Conservation (phyloP, 2,113 vertebrate genomes). For the Silurus glanis region DNA sequence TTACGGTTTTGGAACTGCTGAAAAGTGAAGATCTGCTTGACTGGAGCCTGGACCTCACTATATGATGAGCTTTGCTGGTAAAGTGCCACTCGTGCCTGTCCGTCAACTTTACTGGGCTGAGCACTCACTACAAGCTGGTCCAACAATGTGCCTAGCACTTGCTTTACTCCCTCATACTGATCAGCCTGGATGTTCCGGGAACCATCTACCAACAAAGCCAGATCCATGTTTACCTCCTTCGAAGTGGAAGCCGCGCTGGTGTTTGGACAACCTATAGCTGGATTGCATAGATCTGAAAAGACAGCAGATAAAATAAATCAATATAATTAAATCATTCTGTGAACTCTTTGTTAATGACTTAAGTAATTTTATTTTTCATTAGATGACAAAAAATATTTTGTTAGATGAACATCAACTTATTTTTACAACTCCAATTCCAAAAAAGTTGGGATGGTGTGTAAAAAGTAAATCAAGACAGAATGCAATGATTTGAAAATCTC, state of each 20-base stretch:
- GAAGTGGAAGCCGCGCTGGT: constrained; percentile 35
- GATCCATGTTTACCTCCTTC: constrained; percentile 73
- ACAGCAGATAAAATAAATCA: neutral
- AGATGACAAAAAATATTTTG: neutral
- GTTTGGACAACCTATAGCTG: constrained; percentile 59
- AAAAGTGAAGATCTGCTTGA: constrained; percentile 74
- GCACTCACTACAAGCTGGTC: constrained; percentile 74
- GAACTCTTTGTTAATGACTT: neutral
- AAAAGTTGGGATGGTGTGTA: too few species aligned
- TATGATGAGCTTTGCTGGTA: constrained; percentile 74
- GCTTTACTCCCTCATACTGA: constrained; percentile 69
- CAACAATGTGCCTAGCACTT: constrained; percentile 74
- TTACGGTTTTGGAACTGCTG: constrained; percentile 56
- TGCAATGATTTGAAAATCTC: too few species aligned
- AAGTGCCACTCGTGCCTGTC: constrained; percentile 70
- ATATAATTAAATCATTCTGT: neutral
- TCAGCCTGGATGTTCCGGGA: constrained; percentile 71
- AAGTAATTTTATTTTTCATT: neutral
- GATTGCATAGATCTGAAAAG: constrained; percentile 78
- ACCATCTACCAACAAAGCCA: constrained; percentile 79
- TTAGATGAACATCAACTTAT: neutral
- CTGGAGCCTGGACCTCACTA: constrained; percentile 46
- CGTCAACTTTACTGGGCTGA: constrained; percentile 45
- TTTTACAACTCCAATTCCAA: neutral
- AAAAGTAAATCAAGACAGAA: too few species aligned